phyloP scores from a whole-genome alignment of 2,888 invertebrate genomes.

The Campoplex nolae region DNA sequence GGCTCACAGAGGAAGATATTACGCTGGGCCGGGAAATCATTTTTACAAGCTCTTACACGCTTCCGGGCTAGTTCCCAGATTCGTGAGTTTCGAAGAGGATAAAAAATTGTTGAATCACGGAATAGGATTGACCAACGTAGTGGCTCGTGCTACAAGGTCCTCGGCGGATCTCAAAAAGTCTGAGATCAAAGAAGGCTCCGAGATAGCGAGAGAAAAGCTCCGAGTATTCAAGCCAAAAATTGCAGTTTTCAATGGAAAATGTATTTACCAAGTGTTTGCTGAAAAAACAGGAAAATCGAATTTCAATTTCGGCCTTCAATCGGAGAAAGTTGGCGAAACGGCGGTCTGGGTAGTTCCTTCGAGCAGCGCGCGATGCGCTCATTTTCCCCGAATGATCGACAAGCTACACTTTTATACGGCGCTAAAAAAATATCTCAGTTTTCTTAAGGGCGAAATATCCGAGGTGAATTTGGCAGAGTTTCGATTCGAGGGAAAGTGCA shows the following conservation, averaged over 20 bases:
- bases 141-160: slow-evolving; percentile 80
- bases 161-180: slow-evolving; percentile 79
- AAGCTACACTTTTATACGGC: slow-evolving; percentile 81
- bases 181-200: slow-evolving; percentile 80
- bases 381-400: slow-evolving; percentile 82
- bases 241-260: slow-evolving; percentile 83
- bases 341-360: slow-evolving; percentile 83
- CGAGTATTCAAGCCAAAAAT: slow-evolving; percentile 79
- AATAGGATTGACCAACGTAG: slow-evolving; percentile 83
- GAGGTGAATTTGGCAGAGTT: slow-evolving; percentile 78
- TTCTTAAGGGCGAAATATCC: slow-evolving; percentile 78
- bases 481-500: slow-evolving; percentile 79
- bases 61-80: slow-evolving; percentile 77
- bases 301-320: slow-evolving; percentile 81
- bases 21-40: slow-evolving; percentile 83
- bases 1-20: slow-evolving; percentile 82
- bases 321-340: slow-evolving; percentile 76
- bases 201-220: slow-evolving; percentile 77
- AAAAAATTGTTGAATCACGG: slow-evolving; percentile 76
- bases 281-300: slow-evolving; percentile 72
- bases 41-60: slow-evolving; percentile 82
- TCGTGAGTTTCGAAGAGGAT: slow-evolving; percentile 79
- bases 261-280: slow-evolving; percentile 81
- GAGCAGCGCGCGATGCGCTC: slow-evolving; percentile 82
- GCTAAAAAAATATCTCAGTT: slow-evolving; percentile 79